Evolutionary conservation across 2,797 vertebrate genomes (phyloP), one percentile per base, ranked within the genome.

Genomic region (Muscicapa comitata): DNA sequence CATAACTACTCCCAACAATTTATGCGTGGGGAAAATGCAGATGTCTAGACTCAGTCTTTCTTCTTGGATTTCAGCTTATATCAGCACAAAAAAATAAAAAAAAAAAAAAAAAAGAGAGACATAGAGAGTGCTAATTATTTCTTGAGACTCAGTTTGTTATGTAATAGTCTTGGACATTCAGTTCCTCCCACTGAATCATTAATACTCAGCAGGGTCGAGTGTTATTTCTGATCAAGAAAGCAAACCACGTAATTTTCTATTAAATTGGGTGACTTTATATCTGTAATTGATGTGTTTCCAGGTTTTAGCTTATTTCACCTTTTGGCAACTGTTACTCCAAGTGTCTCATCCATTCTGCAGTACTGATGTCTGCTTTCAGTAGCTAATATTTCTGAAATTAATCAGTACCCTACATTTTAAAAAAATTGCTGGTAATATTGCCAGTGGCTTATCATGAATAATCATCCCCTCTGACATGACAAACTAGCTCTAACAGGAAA

Each of bases 361-460:
- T 61, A 85, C 40, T 53, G n/a, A 81, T 85, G 25, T 48, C 80
- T 91, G 43, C 91, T 89, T 89, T 95, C 67, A 48, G 59, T 37
- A 82, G 24, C 47, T 81, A 86, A 38, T 81, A 88, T 91, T 90
- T 87, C 88, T 93, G 59, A 94, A 95, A 91, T 85, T 87, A 92
- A 95, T 91, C 70, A 73, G 25, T 37, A 85, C 5, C 24, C 31
- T 12, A 24, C 28, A 45, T 66, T 84, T 90, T 74, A 55, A 5
- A 87, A 91, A 91, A 73, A 47, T 19, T 66, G 13, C 67, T 71
- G 9, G 45, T 63, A 89, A 82, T 55, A 85, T 54, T 35, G 72
- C 78, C 65, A 62, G 68, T 73, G 63, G 68, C 45, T 87, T 90
- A 66, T 83, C 33, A 83, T 77, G 86, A 95, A 89, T 85, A 85